Evolutionary conservation across 2,888 invertebrate genomes (phyloP).

Genomic region (Sminthurides aquaticus): DNA sequence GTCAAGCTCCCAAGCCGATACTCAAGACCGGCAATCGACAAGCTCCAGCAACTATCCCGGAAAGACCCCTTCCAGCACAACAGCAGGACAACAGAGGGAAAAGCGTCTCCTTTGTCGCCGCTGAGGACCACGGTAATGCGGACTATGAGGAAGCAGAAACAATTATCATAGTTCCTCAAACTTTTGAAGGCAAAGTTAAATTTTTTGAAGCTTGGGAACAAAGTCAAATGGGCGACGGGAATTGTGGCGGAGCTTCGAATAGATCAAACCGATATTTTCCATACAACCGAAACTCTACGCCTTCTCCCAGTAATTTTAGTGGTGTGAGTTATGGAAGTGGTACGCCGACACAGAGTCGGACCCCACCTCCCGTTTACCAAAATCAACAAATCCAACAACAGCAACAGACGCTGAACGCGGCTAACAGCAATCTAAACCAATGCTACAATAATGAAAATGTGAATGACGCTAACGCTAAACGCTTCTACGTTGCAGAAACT

Average conservation of each 20-base stretch:
- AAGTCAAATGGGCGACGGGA: slow-evolving; percentile 19
- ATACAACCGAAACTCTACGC: slow-evolving; percentile 10
- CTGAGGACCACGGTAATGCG: slow-evolving; percentile 7
- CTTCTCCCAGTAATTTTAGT: not conserved
- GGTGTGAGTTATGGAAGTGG: slow-evolving; percentile 5
- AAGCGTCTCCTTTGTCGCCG: slow-evolving; percentile 14
- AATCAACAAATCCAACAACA: slow-evolving; percentile 26
- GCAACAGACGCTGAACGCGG: slow-evolving; percentile 21
- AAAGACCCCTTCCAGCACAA: slow-evolving; percentile 16
- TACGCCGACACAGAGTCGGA: slow-evolving; percentile 1
- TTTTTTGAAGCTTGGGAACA: slow-evolving; percentile 39
- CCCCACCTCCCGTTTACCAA: not conserved
- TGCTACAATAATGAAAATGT: not conserved
- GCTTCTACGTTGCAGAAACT: slow-evolving; percentile 19
- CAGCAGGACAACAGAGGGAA: slow-evolving; percentile 14
- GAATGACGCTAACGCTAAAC: not conserved
- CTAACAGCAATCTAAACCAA: slow-evolving; percentile 7
- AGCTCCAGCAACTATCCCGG: not conserved
- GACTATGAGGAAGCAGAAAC: slow-evolving; percentile 16
- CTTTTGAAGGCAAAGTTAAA: slow-evolving; percentile 38
- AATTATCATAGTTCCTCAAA: slow-evolving; percentile 37
- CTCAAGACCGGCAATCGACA: slow-evolving; percentile 21
- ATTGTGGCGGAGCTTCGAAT: slow-evolving; percentile 7
- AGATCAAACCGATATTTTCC: slow-evolving; percentile 12
- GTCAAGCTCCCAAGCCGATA: slow-evolving; percentile 24